Evolutionary conservation across 2,888 invertebrate species (phyloP).

Genomic region (Itoplectis maculator): DNA sequence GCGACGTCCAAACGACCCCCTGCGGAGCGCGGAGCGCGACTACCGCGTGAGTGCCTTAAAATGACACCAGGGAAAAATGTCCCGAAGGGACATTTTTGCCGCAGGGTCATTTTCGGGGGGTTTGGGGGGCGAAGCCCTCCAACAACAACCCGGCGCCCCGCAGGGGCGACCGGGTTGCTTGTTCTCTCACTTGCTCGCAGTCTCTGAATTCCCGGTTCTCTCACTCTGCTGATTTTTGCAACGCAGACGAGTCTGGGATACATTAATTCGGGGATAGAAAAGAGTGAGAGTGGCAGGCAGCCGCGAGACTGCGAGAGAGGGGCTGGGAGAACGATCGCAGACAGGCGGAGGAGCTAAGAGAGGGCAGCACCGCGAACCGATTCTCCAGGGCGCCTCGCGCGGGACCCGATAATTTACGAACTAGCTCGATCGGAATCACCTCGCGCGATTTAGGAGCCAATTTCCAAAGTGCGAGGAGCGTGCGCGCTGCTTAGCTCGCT

Average conservation of each 20-base stretch:
- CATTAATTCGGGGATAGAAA: not conserved
- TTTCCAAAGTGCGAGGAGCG: conserved; percentile 82
- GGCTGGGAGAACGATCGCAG: conserved; percentile 13
- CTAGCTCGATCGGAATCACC: conserved; percentile 79
- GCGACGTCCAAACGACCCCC: too few species aligned
- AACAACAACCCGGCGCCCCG: too few species aligned
- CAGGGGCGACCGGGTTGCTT: too few species aligned
- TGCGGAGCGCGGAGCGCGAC: too few species aligned
- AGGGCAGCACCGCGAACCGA: conserved; percentile 38
- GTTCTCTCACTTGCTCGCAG: too few species aligned
- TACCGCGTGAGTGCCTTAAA: too few species aligned
- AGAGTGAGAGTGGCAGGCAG: not conserved
- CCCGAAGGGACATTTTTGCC: too few species aligned
- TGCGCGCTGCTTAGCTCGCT: conserved; percentile 74
- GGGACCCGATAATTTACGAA: conserved; percentile 79
- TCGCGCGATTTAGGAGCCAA: conserved; percentile 81
- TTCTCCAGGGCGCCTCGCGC: conserved; percentile 66
- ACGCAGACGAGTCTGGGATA: not conserved
- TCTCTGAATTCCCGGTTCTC: not conserved
- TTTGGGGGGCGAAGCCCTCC: too few species aligned
- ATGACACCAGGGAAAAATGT: too few species aligned
- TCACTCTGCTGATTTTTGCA: not conserved
- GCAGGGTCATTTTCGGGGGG: too few species aligned
- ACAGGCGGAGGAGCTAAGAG: conserved; percentile 58
- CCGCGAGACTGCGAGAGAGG: not conserved